phyloP scores from a whole-genome alignment of 2,113 vertebrate genomes.

The Sterrhoptilus dennistouni region DNA sequence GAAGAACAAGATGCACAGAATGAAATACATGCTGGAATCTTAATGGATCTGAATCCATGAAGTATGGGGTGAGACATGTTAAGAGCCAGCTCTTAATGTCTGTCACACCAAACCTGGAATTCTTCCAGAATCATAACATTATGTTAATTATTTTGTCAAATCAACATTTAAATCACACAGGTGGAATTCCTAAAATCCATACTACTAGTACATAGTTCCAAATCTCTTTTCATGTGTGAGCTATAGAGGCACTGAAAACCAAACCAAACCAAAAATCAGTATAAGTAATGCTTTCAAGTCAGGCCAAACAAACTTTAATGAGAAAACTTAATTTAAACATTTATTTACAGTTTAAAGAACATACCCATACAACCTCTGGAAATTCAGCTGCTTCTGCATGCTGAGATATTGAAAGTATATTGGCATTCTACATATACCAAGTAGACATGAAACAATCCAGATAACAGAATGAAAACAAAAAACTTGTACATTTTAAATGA shows the following conservation, averaged over 20 bases:
- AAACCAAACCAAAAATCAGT: neutral
- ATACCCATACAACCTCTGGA: neutral
- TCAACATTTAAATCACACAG: neutral
- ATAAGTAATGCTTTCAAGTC: neutral
- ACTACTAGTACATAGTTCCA: neutral
- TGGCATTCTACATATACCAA: neutral
- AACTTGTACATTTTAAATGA: neutral
- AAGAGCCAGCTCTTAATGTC: neutral
- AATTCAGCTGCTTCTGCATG: neutral
- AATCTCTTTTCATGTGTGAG: neutral
- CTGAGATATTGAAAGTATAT: neutral
- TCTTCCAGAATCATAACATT: neutral
- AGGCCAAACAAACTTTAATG: neutral
- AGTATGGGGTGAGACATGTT: rapidly evolving
- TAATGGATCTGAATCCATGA: neutral
- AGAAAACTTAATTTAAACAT: neutral
- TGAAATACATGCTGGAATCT: neutral
- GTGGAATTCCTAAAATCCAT: neutral
- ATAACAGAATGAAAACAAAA: neutral
- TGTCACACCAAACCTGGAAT: neutral
- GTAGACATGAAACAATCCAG: neutral
- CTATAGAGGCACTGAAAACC: neutral
- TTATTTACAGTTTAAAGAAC: slow-evolving; percentile 24
- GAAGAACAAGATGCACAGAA: neutral
- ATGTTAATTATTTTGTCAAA: neutral